phyloP scores from a whole-genome alignment of 2,888 invertebrate species.

The Phaedon cochleariae region DNA sequence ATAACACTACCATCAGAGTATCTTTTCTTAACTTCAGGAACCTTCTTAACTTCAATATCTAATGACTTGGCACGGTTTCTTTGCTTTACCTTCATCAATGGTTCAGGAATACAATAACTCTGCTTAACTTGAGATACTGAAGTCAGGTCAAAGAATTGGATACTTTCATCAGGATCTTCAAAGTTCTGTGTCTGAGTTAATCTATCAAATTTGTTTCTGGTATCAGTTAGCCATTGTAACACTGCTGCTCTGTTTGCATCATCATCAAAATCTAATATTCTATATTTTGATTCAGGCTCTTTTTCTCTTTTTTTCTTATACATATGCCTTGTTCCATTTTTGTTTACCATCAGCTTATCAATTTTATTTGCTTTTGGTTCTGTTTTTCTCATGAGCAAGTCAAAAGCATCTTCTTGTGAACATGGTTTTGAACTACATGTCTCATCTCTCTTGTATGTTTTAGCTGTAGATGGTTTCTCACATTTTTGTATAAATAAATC shows the following conservation, averaged over 20 bases:
- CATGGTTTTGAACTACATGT: not conserved
- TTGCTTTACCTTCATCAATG: not conserved
- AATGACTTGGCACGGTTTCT: slow-evolving; percentile 40
- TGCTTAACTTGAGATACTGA: slow-evolving; percentile 26
- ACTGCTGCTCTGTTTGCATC: slow-evolving; percentile 37
- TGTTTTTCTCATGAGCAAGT: slow-evolving; percentile 16
- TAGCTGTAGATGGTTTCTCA: slow-evolving; percentile 16
- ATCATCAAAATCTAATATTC: slow-evolving; percentile 42
- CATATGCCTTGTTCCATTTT: slow-evolving; percentile 24
- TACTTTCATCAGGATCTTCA: not conserved
- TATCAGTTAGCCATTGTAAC: slow-evolving; percentile 50
- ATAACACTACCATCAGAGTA: slow-evolving; percentile 34
- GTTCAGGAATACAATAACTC: not conserved
- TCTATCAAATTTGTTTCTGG: slow-evolving; percentile 47
- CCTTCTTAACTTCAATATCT: slow-evolving; percentile 37
- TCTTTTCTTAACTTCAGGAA: slow-evolving; percentile 27
- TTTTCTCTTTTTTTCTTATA: slow-evolving; percentile 35
- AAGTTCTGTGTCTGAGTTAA: slow-evolving; percentile 42
- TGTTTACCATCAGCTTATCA: slow-evolving; percentile 15
- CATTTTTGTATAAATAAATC: not conserved
- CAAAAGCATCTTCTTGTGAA: slow-evolving; percentile 22
- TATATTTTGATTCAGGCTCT: slow-evolving; percentile 22
- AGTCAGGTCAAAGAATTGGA: slow-evolving; percentile 13
- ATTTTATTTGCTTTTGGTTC: not conserved
- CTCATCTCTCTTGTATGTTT: not conserved